Base-by-base conservation (phyloP, 2,797 vertebrate species). In the Betta splendens region DNA sequence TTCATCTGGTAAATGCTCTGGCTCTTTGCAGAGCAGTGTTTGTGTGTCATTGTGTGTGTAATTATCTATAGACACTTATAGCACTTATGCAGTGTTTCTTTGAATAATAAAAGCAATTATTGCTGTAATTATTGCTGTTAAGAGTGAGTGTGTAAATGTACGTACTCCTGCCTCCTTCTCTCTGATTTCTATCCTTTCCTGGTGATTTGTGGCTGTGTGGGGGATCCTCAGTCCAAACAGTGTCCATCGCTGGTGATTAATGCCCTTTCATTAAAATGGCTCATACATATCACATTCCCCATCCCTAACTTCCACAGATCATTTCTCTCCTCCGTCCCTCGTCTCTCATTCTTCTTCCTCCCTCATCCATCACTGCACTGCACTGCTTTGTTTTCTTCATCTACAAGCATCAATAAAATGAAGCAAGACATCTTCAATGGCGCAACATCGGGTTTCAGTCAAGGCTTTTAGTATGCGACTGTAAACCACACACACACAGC, bases 211-310 rank as follows among this genome's bases (percentile, higher is more conserved):
- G 17, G 21, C 26, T 33, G 57, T 32, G 23, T 18, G 20, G 21
- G 51, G 69, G 68, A 79, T 59, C 59, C 49, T 66, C 71, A n/a
- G 45, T 12, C 11, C 59, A n/a, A n/a, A n/a, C 28, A 20, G 56
- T 55, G 63, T 85, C 80, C 81, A 80, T 88, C 82, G 81, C 53
- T 43, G 47, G 72, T 87, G 84, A 91, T 85, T 69, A 84, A 89
- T 89, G 63, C 49, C 52, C 52, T 69, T 57, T 80, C 78, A 82
- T 85, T 77, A 75, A 53, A 48, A 84, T 78, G 53, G 56, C 29
- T 50, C 33, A 51, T 71, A 52, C 51, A 36, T 64, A 57, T 35
- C 37, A 40, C 1, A 2, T 42, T 45, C 59, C 21, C 13, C 43
- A 20, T 50, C 53, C 32, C 39, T n/a, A 45, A 26, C 68, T 0